These are phyloP conservation scores for Trididemnum miniatum DNA, from an alignment of 23 tunicate genomes.

Conservation along the genomic window DNA sequence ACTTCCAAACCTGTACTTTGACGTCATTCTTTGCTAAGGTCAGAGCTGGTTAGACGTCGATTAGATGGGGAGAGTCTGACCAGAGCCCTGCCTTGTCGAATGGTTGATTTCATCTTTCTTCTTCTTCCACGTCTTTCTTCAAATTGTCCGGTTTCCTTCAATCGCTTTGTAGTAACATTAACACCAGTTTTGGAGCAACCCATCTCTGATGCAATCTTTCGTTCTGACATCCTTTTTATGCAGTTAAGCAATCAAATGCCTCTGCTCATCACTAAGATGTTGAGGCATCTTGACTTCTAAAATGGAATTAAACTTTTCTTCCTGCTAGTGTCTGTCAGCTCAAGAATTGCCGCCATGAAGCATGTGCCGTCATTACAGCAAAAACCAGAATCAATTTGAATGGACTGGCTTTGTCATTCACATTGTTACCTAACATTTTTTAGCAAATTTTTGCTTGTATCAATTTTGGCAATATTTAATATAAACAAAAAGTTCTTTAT, in stretches of 20 bases:
- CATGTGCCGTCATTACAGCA: not conserved
- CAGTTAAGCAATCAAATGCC: constrained; percentile 8
- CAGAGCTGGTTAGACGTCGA: not conserved
- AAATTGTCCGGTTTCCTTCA: constrained; percentile 12
- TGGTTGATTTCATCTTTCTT: constrained; percentile 8
- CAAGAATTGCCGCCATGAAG: not conserved
- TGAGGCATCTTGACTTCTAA: constrained; percentile 10
- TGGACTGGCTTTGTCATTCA: not conserved
- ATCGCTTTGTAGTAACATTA: constrained; percentile 14
- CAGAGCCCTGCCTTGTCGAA: not conserved
- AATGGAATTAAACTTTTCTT: not conserved
- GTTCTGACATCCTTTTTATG: constrained; percentile 7
- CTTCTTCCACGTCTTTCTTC: not conserved
- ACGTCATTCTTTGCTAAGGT: constrained; percentile 1
- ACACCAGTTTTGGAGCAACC: constrained; percentile 14
- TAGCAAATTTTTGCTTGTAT: not conserved
- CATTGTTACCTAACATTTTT: not conserved
- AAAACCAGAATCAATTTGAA: not conserved
- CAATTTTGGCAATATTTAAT: not conserved
- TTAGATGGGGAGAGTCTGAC: constrained; percentile 1
- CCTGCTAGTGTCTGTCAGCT: not conserved
- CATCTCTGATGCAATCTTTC: constrained; percentile 16
- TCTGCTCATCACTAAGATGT: constrained; percentile 6
- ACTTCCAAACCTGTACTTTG: not conserved
- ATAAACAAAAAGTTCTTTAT: not conserved